Percentiles rank a stretch among this genome's conserved stretches.
These are phyloP conservation scores for Pitta sordida DNA, from an alignment of 2,113 vertebrate species.

Conservation along the genomic window DNA sequence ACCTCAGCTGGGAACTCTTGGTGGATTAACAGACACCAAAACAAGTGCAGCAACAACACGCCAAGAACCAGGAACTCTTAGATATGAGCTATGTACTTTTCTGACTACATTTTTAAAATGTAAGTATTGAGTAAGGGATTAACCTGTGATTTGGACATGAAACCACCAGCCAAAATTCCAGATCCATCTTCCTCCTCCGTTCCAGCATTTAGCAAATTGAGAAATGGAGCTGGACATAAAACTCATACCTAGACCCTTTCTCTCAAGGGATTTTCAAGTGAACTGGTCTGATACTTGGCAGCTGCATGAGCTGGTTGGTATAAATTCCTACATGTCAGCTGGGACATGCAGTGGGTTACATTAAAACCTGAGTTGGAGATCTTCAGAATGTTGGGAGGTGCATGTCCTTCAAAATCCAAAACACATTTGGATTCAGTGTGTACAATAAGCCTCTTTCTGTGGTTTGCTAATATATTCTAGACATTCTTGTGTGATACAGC, in stretches of 20 bases:
- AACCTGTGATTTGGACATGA: not conserved
- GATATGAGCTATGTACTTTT: not conserved
- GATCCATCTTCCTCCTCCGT: not conserved
- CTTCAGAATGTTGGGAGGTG: not conserved
- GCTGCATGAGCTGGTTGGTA: not conserved
- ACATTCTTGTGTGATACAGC: constrained; percentile 54
- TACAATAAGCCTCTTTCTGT: constrained; percentile 54
- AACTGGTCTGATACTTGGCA: not conserved
- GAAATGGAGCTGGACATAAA: not conserved
- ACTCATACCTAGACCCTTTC: not conserved
- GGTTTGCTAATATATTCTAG: constrained; percentile 56
- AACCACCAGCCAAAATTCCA: not conserved
- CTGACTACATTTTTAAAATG: not conserved
- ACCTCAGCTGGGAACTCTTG: not conserved
- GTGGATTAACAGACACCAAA: not conserved
- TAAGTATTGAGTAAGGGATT: not conserved
- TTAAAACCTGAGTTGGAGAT: constrained; percentile 16
- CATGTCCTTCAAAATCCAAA: constrained; percentile 19
- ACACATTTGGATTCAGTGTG: constrained; percentile 5
- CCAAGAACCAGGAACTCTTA: not conserved
- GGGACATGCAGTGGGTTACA: not conserved
- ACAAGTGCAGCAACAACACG: fast-evolving
- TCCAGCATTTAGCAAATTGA: not conserved
- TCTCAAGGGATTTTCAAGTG: not conserved
- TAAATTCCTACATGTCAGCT: not conserved